Evolutionary conservation across 2,888 invertebrate genomes (phyloP).

Genomic region (Drosophila fulvimacula): DNA sequence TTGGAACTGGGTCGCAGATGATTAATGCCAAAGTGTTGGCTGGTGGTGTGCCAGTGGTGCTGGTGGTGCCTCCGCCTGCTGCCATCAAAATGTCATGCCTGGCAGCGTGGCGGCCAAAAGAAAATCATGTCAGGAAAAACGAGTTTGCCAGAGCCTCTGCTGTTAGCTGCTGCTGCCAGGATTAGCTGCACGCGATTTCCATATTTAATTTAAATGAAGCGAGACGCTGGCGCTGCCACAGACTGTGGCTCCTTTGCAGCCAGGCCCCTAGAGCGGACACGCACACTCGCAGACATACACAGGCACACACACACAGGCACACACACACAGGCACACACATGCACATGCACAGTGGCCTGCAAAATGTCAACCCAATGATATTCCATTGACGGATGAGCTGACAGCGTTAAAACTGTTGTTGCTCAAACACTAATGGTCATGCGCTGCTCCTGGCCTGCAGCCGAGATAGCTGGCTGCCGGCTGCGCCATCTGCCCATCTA

Average conservation of each 20-base stretch:
- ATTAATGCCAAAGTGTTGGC: conserved; percentile 63
- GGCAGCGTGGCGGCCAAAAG: conserved; percentile 50
- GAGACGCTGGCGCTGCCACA: conserved; percentile 24
- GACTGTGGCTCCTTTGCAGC: conserved; percentile 17
- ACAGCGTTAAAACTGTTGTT: conserved; percentile 84
- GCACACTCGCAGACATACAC: conserved; percentile 28
- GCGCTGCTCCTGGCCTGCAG: conserved; percentile 40
- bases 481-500: conserved; percentile 11
- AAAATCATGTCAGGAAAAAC: conserved; percentile 69
- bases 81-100: conserved; percentile 62
- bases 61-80: conserved; percentile 56
- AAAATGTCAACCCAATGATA: conserved; percentile 83
- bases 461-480: conserved; percentile 17
- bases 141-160: conserved; percentile 41
- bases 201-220: conserved; percentile 82
- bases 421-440: conserved; percentile 80
- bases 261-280: conserved; percentile 52
- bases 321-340: conserved; percentile 12
- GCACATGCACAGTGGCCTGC: conserved; percentile 65
- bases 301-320: conserved; percentile 22
- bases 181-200: conserved; percentile 81
- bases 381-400: conserved; percentile 84
- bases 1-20: conserved; percentile 69
- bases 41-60: conserved; percentile 30
- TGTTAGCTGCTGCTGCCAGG: conserved; percentile 53